phyloP scores from a whole-genome alignment of 2,888 invertebrate genomes.

The Aphodius granarius region DNA sequence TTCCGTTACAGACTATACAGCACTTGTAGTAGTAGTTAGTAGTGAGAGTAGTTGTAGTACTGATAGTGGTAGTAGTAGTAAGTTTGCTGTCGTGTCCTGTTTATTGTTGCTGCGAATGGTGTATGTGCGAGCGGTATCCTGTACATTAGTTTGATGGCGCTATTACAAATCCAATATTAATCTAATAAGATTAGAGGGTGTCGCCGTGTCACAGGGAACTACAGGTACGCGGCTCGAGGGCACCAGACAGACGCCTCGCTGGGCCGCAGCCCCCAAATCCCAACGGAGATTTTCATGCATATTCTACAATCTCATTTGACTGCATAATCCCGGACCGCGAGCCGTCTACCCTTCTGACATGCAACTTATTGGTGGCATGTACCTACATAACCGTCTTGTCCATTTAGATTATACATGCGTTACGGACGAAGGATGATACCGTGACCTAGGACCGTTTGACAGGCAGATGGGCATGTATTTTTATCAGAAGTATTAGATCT shows the following conservation, averaged over 20 bases:
- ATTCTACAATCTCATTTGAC: conserved; percentile 55
- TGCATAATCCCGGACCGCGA: conserved; percentile 50
- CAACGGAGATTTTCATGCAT: conserved; percentile 51
- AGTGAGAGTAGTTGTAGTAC: too few species aligned
- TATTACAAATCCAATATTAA: conserved; percentile 46
- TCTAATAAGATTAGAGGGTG: conserved; percentile 45
- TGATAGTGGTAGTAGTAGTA: not conserved
- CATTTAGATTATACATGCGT: not conserved
- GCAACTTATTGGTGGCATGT: conserved; percentile 37
- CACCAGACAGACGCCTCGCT: conserved; percentile 23
- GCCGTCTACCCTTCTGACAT: conserved; percentile 45
- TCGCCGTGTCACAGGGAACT: conserved; percentile 28
- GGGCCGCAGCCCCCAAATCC: conserved; percentile 30
- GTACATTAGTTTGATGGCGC: conserved; percentile 28
- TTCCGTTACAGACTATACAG: not conserved
- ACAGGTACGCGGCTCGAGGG: conserved; percentile 31
- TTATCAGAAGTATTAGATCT: too few species aligned
- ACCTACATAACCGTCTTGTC: not conserved
- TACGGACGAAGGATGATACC: too few species aligned
- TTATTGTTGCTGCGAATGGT: conserved; percentile 24
- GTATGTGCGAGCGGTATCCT: not conserved
- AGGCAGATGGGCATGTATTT: too few species aligned
- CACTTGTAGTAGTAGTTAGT: not conserved
- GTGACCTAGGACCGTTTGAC: too few species aligned
- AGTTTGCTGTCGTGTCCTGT: conserved; percentile 21